Percentiles rank a stretch among this genome's conserved stretches.
Evolutionary conservation across 2,113 vertebrate species (phyloP).

Genomic region (Ptychochromis oligacanthus): DNA sequence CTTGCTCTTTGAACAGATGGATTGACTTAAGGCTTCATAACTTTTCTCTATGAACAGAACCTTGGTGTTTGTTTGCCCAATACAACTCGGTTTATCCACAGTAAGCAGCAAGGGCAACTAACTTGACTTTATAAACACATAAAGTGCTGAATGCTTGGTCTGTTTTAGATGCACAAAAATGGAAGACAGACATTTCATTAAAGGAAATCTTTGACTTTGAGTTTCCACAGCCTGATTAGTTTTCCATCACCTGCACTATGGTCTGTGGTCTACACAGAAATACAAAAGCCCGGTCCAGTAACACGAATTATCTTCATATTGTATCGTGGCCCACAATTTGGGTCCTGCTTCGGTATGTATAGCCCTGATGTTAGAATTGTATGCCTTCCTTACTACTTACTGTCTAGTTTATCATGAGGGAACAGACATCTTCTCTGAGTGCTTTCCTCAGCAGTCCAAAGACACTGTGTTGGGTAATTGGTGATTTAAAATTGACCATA

Average conservation of each 20-base stretch:
- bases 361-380: background rate
- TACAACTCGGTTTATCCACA: background rate
- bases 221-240: background rate
- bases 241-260: too few relatives aligned
- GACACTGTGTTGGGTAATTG: too few relatives aligned
- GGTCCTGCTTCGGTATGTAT: background rate
- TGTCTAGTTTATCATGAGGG: too few relatives aligned
- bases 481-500: too few relatives aligned
- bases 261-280: too few relatives aligned
- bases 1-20: constrained; percentile 1
- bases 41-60: background rate
- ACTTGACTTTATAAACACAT: background rate
- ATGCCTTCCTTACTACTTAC: too few relatives aligned
- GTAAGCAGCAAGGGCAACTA: background rate
- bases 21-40: constrained; percentile 13
- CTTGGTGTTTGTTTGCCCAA: background rate
- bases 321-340: background rate
- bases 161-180: too few relatives aligned
- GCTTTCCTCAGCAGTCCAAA: too few relatives aligned
- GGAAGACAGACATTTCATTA: background rate
- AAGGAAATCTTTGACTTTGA: background rate
- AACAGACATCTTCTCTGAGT: too few relatives aligned
- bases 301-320: background rate
- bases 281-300: background rate
- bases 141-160: background rate